Evolutionary conservation across 2,113 vertebrate species (phyloP).

Genomic region (Ivindomyrus marchei): DNA sequence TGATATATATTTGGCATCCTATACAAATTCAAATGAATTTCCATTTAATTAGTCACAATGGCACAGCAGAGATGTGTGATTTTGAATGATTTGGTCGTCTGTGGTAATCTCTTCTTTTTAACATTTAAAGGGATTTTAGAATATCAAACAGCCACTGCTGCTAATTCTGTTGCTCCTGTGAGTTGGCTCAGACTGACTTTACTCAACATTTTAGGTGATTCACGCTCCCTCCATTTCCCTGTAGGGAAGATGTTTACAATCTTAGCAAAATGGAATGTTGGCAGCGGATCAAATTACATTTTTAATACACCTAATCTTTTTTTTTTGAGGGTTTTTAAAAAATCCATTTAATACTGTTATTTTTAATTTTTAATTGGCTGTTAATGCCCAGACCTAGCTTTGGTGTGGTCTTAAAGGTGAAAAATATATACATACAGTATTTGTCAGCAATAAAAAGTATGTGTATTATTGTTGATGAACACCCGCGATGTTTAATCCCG

Average conservation of each 20-base stretch:
- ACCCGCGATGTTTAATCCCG: background rate
- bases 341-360: constrained; percentile 14
- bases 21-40: constrained; percentile 8
- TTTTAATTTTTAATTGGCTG: constrained; percentile 1
- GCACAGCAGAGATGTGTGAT: constrained; percentile 13
- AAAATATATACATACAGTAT: background rate
- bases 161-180: constrained; percentile 21
- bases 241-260: constrained; percentile 22
- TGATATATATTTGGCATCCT: constrained; percentile 1
- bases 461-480: background rate
- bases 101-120: constrained; percentile 23
- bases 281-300: constrained; percentile 20
- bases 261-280: constrained; percentile 15
- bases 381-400: constrained; percentile 15
- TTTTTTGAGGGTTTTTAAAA: constrained; percentile 1
- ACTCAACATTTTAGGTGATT: constrained; percentile 22
- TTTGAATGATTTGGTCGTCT: constrained; percentile 20
- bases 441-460: background rate
- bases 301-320: constrained; percentile 22
- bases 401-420: constrained; percentile 13
- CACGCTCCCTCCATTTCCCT: constrained; percentile 7
- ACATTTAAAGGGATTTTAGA: constrained; percentile 25
- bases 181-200: background rate
- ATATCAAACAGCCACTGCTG: constrained; percentile 22
- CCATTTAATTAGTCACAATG: constrained; percentile 19